A percentile compares a stretch with the other conserved stretches of the same genome.
These are phyloP conservation scores for Phoxinus dragarum DNA, from an alignment of 2,797 vertebrate species.

Conservation along the genomic window DNA sequence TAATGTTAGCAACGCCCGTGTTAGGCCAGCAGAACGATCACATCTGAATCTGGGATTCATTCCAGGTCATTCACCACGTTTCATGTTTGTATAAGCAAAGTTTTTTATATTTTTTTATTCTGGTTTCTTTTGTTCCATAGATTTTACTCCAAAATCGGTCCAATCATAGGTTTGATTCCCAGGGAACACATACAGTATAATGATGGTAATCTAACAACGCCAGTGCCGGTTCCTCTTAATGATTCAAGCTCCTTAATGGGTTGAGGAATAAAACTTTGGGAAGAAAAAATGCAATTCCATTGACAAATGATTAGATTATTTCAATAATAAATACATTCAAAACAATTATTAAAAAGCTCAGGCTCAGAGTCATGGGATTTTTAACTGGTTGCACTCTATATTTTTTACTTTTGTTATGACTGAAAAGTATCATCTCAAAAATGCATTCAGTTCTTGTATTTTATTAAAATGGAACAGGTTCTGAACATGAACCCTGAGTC, in stretches of 20 bases:
- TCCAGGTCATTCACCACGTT: background rate
- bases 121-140: background rate
- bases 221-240: background rate
- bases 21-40: background rate
- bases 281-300: background rate
- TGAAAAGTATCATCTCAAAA: background rate
- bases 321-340: background rate
- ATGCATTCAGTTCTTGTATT: background rate
- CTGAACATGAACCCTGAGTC: background rate
- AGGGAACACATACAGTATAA: background rate
- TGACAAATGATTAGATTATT: background rate
- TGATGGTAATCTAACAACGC: background rate
- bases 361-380: background rate
- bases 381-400: background rate
- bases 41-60: constrained; percentile 3
- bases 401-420: background rate
- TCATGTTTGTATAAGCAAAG: background rate
- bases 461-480: background rate
- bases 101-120: background rate
- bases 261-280: background rate
- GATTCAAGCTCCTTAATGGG: background rate
- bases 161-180: background rate
- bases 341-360: background rate
- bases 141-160: background rate
- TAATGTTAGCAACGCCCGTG: background rate